These are phyloP conservation scores for Nycteola revayana DNA, from an alignment of 2,888 invertebrate species.

Conservation along the genomic window DNA sequence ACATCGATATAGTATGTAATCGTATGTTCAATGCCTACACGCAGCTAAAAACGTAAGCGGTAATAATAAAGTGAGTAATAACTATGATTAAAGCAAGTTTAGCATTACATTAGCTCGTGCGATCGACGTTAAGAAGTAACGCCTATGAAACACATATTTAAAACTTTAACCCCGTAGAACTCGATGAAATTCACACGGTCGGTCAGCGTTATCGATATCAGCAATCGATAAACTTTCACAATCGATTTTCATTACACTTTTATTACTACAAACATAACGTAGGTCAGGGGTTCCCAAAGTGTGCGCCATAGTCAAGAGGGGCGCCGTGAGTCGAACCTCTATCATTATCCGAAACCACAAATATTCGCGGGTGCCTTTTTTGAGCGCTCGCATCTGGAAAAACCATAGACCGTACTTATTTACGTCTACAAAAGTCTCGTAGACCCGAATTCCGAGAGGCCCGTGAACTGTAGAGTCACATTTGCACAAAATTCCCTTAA, in stretches of 20 bases:
- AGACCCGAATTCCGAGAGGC: no score
- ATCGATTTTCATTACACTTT: conserved; percentile 37
- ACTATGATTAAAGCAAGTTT: conserved; percentile 61
- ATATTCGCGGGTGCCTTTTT: no score
- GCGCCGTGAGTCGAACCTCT: no score
- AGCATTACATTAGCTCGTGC: conserved; percentile 61
- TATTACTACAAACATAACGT: conserved; percentile 19
- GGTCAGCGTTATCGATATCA: conserved; percentile 38
- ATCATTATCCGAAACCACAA: no score
- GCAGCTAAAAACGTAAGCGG: conserved; percentile 40
- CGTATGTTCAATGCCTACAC: conserved; percentile 21
- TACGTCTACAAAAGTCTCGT: no score
- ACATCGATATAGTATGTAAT: conserved; percentile 34
- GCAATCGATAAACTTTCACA: conserved; percentile 44
- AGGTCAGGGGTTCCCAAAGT: not conserved
- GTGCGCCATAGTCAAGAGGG: no score
- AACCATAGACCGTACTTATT: no score
- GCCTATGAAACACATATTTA: conserved; percentile 39
- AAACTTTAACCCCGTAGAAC: conserved; percentile 37
- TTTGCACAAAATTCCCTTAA: no score
- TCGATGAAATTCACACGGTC: conserved; percentile 41
- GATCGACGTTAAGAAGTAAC: conserved; percentile 39
- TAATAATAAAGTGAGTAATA: conserved; percentile 57
- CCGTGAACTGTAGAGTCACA: no score
- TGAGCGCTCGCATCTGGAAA: no score